These are phyloP conservation scores for Bombycilla garrulus DNA, from an alignment of 2,113 vertebrate species.

Conservation along the genomic window DNA sequence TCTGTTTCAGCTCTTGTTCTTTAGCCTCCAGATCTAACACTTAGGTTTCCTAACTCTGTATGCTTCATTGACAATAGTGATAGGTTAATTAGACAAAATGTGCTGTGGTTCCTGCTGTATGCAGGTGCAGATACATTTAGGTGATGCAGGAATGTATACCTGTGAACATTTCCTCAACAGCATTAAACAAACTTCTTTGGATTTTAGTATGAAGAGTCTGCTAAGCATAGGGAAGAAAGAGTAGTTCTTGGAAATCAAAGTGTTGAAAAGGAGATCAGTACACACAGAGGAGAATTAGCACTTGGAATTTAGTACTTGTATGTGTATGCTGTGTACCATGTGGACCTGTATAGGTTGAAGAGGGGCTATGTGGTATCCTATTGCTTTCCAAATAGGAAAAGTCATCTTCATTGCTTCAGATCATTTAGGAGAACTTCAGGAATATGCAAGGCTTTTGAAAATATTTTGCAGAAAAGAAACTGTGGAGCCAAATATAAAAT, in stretches of 20 bases:
- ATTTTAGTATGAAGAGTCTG: not conserved
- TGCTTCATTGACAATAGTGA: not conserved
- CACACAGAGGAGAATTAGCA: not conserved
- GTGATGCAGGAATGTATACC: not conserved
- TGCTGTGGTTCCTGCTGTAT: not conserved
- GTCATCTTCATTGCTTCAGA: not conserved
- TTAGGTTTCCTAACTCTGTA: not conserved
- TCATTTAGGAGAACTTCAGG: not conserved
- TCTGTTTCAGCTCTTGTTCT: not conserved
- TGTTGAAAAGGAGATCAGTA: not conserved
- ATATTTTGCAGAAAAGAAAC: not conserved
- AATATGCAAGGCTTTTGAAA: not conserved
- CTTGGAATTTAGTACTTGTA: not conserved
- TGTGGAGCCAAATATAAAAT: not conserved
- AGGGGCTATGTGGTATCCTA: not conserved
- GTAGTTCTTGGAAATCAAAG: not conserved
- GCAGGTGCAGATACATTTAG: not conserved
- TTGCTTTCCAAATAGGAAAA: not conserved
- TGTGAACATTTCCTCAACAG: not conserved
- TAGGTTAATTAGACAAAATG: not conserved
- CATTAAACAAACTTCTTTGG: not conserved
- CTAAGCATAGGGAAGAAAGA: not conserved
- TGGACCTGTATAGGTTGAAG: not conserved
- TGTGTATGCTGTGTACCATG: not conserved
- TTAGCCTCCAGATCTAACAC: not conserved